phyloP scores from a whole-genome alignment of 2,113 vertebrate species.

The Carettochelys insculpta region DNA sequence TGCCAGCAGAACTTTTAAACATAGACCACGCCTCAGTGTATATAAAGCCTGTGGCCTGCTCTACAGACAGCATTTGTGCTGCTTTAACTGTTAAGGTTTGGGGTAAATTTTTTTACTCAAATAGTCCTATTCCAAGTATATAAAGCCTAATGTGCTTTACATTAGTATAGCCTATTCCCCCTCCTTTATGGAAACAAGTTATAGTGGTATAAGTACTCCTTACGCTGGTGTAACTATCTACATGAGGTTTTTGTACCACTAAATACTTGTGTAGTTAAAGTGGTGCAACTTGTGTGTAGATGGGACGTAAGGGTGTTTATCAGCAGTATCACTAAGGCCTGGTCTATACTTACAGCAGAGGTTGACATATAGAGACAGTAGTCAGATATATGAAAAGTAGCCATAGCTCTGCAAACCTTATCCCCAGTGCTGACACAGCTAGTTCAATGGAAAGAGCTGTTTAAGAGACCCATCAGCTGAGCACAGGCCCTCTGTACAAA shows the following conservation, averaged over 20 bases:
- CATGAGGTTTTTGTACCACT: background rate
- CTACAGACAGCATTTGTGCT: background rate
- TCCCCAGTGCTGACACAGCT: background rate
- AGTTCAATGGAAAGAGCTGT: background rate
- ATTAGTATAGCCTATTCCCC: background rate
- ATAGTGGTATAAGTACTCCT: background rate
- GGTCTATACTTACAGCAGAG: background rate
- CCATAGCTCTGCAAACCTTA: background rate
- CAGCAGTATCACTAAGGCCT: background rate
- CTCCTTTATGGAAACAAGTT: background rate
- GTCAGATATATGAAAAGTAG: background rate
- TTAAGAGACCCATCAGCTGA: background rate
- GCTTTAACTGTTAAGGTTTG: background rate
- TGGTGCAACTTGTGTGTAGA: background rate
- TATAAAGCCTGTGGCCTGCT: background rate
- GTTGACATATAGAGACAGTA: background rate
- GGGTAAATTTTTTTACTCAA: background rate
- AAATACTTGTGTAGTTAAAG: background rate
- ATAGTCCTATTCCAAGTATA: background rate
- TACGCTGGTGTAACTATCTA: too few species aligned
- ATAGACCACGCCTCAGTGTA: background rate
- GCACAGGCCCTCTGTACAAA: background rate
- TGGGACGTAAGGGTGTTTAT: background rate
- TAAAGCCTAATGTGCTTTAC: background rate
- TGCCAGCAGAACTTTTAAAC: background rate